Percentiles rank a stretch among this genome's conserved stretches.
These are phyloP conservation scores for Cryptus viduatorius DNA, from an alignment of 2,888 invertebrate genomes.

Conservation along the genomic window DNA sequence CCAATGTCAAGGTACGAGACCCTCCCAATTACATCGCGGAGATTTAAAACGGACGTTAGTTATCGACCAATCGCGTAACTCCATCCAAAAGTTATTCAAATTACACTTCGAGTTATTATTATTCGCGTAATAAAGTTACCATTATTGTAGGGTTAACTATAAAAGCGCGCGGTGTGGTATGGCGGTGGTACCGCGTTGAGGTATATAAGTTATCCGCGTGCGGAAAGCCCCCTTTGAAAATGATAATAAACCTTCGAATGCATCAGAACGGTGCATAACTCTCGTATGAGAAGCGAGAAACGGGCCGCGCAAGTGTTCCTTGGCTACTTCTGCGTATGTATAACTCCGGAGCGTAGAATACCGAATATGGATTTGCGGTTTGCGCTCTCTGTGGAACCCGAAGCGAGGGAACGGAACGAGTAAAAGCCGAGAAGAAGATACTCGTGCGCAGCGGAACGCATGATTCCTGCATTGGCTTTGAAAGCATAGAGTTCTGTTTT, in stretches of 20 bases:
- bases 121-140: too few relatives aligned
- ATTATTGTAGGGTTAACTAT: too few relatives aligned
- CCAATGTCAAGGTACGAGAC: neutral
- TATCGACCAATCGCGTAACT: too few relatives aligned
- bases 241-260: conserved; percentile 65
- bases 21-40: neutral
- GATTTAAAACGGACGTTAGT: neutral
- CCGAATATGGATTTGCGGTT: conserved; percentile 69
- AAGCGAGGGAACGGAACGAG: conserved; percentile 43
- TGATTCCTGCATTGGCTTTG: conserved; percentile 52
- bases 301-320: conserved; percentile 52
- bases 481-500: conserved; percentile 17
- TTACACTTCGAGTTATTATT: too few relatives aligned
- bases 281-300: conserved; percentile 32
- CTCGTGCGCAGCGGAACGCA: conserved; percentile 57
- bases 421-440: conserved; percentile 45
- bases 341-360: conserved; percentile 60
- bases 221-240: conserved; percentile 60
- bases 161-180: conserved; percentile 35
- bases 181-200: conserved; percentile 5
- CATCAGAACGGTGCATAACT: conserved; percentile 52
- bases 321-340: conserved; percentile 48
- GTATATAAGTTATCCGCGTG: conserved; percentile 40
- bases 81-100: too few relatives aligned
- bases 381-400: conserved; percentile 33